Conservation (phyloP, 2,113 vertebrate species). For the Muntiacus reevesi region DNA sequence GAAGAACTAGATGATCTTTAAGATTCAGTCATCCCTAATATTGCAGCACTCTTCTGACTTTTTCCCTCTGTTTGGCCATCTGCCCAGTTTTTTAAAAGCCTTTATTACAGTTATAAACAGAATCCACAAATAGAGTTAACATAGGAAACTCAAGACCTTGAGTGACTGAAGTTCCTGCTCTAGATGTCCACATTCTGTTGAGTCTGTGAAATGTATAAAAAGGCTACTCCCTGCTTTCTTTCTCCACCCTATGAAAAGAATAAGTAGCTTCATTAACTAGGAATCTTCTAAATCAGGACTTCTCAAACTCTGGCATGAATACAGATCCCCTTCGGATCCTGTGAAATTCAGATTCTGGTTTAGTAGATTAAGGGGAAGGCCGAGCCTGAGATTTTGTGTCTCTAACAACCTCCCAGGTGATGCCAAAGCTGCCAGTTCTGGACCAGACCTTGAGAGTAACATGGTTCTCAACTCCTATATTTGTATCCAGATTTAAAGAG, state of each 20-base stretch:
- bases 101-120: background rate
- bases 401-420: background rate
- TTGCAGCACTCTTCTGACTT: background rate
- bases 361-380: background rate
- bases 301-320: background rate
- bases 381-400: background rate
- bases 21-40: conserved; percentile 37
- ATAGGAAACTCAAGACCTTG: background rate
- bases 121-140: background rate
- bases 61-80: conserved; percentile 13
- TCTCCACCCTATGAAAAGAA: background rate
- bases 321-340: background rate
- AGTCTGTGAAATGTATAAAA: background rate
- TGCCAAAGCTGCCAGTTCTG: background rate
- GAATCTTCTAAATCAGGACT: background rate
- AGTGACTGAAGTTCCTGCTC: background rate
- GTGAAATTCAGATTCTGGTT: background rate
- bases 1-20: conserved; percentile 32
- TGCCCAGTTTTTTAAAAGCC: background rate
- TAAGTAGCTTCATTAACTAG: background rate
- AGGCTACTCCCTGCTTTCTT: background rate
- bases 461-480: background rate
- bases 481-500: background rate
- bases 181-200: background rate
- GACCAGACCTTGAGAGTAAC: background rate